These are phyloP conservation scores for Lasioglossum calceatum DNA, from an alignment of 2,888 invertebrate genomes.

Conservation along the genomic window DNA sequence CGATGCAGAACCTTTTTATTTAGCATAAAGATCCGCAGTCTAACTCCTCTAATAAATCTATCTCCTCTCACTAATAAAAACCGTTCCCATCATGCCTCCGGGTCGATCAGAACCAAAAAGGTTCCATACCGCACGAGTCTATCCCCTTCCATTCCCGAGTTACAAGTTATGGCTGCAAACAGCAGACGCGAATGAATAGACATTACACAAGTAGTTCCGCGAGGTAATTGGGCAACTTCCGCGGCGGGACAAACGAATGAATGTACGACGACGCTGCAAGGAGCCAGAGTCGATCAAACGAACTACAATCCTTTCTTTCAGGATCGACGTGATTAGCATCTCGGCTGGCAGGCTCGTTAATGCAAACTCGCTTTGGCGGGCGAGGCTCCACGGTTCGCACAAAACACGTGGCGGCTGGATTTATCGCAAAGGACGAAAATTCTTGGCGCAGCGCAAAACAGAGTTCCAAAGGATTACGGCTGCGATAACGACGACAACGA, in stretches of 20 bases:
- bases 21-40: too few species aligned
- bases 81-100: not conserved
- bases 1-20: too few species aligned
- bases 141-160: not conserved
- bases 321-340: conserved; percentile 44
- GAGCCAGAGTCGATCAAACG: conserved; percentile 23
- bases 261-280: not conserved
- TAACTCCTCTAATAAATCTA: not conserved
- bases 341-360: conserved; percentile 59
- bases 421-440: conserved; percentile 63
- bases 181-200: not conserved
- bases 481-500: conserved; percentile 33
- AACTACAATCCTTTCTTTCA: not conserved
- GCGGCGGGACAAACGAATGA: not conserved
- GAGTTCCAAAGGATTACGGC: conserved; percentile 55
- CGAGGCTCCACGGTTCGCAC: not conserved
- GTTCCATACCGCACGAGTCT: not conserved
- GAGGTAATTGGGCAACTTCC: not conserved
- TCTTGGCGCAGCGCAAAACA: conserved; percentile 59
- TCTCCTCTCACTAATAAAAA: not conserved
- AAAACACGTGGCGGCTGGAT: conserved; percentile 49
- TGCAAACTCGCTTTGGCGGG: conserved; percentile 36
- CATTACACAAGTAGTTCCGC: not conserved
- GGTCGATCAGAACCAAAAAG: not conserved
- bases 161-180: not conserved